Conservation (phyloP, 2,113 vertebrate species). For the Cyanoramphus novaezelandiae region DNA sequence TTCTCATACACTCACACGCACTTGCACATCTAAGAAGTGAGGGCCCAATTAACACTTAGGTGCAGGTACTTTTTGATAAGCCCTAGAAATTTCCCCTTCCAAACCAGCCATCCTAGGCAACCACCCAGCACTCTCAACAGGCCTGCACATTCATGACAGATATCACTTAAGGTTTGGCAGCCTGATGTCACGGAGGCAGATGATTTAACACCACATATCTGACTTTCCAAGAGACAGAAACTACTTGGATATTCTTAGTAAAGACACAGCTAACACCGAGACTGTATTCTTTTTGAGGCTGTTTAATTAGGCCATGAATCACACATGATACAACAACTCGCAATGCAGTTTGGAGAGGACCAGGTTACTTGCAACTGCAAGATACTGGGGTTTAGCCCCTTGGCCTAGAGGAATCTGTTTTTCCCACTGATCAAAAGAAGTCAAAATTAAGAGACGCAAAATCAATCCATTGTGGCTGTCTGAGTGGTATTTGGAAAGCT, state of each 20-base stretch:
- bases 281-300: neutral
- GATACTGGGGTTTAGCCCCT: neutral
- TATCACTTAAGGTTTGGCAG: neutral
- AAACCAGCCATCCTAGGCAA: neutral
- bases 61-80: neutral
- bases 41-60: neutral
- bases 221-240: slow-evolving; percentile 5
- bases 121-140: neutral
- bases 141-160: neutral
- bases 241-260: neutral
- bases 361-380: neutral
- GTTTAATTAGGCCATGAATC: slow-evolving; percentile 28
- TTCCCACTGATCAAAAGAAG: neutral
- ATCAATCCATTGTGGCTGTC: neutral
- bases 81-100: neutral
- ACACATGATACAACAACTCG: neutral
- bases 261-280: neutral
- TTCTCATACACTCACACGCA: neutral
- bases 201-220: slow-evolving; percentile 3
- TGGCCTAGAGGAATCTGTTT: neutral
- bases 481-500: neutral
- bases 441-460: slow-evolving; percentile 17
- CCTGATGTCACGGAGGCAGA: neutral
- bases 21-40: neutral
- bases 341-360: neutral